Evolutionary conservation across 2,888 invertebrate genomes (phyloP).

Genomic region (Ditylenchus weischeri): DNA sequence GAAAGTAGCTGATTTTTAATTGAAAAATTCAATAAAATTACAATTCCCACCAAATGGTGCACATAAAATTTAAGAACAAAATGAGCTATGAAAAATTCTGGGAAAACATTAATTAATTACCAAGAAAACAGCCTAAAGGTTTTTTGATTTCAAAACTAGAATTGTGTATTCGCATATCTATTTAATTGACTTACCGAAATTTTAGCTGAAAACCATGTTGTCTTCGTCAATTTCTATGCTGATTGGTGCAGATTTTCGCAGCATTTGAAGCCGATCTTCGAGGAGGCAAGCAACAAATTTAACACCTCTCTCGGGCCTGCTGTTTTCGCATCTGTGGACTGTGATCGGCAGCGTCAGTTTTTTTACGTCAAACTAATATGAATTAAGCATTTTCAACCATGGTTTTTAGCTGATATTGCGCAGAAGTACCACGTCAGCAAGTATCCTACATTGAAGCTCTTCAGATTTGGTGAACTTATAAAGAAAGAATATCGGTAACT

Average conservation of each 20-base stretch:
- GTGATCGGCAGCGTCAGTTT: constrained; percentile 79
- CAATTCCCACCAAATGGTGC: no score
- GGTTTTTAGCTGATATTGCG: constrained; percentile 70
- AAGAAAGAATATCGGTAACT: constrained; percentile 62
- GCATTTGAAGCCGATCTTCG: constrained; percentile 89
- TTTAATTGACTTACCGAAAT: no score
- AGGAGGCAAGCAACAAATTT: constrained; percentile 86
- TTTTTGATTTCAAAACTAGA: no score
- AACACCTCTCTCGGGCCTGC: constrained; percentile 63
- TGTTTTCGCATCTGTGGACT: constrained; percentile 92
- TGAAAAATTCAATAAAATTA: no score
- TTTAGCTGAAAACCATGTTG: constrained; percentile 75
- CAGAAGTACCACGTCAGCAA: constrained; percentile 91
- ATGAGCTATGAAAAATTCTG: no score
- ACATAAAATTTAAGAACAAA: no score
- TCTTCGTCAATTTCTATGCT: constrained; percentile 97
- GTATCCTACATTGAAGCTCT: constrained; percentile 93
- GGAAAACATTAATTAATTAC: no score
- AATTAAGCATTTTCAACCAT: no score
- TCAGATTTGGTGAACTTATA: constrained; percentile 64
- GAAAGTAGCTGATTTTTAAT: no score
- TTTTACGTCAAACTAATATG: not conserved
- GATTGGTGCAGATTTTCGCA: constrained; percentile 99
- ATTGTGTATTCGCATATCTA: no score
- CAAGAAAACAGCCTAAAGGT: no score